Conservation (phyloP, 2,888 invertebrate genomes). For the Merodon equestris region DNA sequence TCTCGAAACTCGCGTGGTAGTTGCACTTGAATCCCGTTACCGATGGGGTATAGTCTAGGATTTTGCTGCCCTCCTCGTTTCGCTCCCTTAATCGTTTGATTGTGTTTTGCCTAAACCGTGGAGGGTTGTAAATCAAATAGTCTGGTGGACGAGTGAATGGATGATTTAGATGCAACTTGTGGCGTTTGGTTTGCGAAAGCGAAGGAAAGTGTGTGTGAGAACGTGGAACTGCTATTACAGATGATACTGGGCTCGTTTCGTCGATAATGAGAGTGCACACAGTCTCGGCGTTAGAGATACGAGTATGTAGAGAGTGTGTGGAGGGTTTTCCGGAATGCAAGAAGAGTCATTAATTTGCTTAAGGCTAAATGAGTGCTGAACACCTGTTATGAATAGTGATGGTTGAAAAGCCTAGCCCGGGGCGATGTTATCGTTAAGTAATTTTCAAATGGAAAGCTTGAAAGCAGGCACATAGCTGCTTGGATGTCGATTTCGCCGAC, state of each 20-base stretch:
- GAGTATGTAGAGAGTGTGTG: no score
- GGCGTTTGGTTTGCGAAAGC: slow-evolving; percentile 46
- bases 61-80: slow-evolving; percentile 23
- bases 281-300: no score
- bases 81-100: slow-evolving; percentile 2
- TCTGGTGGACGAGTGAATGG: slow-evolving; percentile 38
- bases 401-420: no score
- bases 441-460: no score
- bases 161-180: slow-evolving; percentile 68
- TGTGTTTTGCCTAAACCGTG: slow-evolving; percentile 19
- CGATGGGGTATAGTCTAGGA: slow-evolving; percentile 37
- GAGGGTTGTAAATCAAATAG: slow-evolving; percentile 60
- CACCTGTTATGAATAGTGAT: no score
- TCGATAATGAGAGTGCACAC: not conserved
- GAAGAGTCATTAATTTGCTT: no score
- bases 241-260: not conserved
- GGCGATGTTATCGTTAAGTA: no score
- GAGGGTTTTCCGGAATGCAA: no score
- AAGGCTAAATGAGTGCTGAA: no score
- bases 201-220: slow-evolving; percentile 18
- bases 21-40: slow-evolving; percentile 50
- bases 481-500: no score
- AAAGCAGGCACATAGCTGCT: no score
- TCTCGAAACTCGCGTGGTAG: slow-evolving; percentile 46
- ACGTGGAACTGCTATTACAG: slow-evolving; percentile 8